Evolutionary conservation across 2,797 vertebrate species (phyloP), one percentile per base, ranked within the genome.

Genomic region (Tiaroga cobitis): DNA sequence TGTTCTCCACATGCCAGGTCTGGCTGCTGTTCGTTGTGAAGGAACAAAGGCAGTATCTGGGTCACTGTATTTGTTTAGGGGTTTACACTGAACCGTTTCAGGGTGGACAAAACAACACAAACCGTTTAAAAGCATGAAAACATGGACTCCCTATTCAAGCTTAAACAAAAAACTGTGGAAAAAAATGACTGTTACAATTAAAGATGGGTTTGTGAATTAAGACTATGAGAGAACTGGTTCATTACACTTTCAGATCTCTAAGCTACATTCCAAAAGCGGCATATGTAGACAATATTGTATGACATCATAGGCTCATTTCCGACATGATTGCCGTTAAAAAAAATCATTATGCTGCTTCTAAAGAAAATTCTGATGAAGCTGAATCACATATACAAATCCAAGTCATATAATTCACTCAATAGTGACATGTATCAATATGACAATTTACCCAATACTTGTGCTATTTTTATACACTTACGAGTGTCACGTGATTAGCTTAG

Each of bases 31-130:
- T 87, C 81, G 82, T 90, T 88, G 85, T 59, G 1, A 81, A 43
- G 32, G 75, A 84, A 84, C 84, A 85, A 90, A 90, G 63, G 68
- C 80, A 88, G 83, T 89, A 95, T 91, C 81, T 92, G 89, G 92
- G 92, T 93, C 93, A 93, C 72, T 65, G 39, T 81, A 77, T 86
- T 90, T 59, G 74, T 72, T 85, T 88, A 87, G 74, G 46, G 77
- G 63, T 61, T 77, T 24, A 51, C 67, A 89, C 54, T 73, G 78
- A 80, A 81, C 18, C 32, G 39, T 29, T 81, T 76, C 67, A 37
- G 75, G 21, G n/a, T 21, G 11, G 43, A 83, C 80, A 56, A 81
- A 80, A 83, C 68, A 81, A 82, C 37, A n/a, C 21, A 69, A 76
- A 70, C 8, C 0, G 13, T n/a, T 69, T 18, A 32, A 67, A 83